Evolutionary conservation across 2,113 vertebrate genomes (phyloP), one percentile per base, ranked within the genome.

Genomic region (Eonycteris spelaea): DNA sequence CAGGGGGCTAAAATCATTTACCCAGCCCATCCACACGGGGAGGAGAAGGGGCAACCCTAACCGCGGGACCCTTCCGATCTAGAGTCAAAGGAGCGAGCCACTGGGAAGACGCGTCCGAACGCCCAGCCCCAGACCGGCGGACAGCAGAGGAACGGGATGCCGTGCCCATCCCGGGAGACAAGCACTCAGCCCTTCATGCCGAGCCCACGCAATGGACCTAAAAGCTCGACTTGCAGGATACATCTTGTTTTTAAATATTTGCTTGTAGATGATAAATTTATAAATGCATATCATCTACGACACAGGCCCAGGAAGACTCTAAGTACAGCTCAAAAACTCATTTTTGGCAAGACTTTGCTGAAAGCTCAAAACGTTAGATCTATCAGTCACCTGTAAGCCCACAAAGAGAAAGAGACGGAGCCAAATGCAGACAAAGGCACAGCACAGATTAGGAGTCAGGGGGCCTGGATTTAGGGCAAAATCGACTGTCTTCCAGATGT

Each of bases 201-300:
- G 7, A 80, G 35, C 35, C 70, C 73, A 90, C 45, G 77, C 5
- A 30, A 53, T 22, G 33, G 16, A 73, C 53, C 33, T 38, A 57
- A 85, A 61, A 93, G 35, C 73, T 65, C 26, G 5, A 87, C 40
- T 38, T 80, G 57, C 19, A 87, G 30, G 61, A 74, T 5, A 73
- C 33, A 82, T 8, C 45, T 35, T 73, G 73, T 91, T 91, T 93
- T 96, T 51, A 92, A 92, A 21, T 89, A 8, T 43, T 78, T 55
- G 16, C 48, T 95, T 93, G 84, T 65, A 86, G 63, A 73, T 40
- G 28, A 70, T 48, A 65, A 68, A 91, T 63, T 55, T 74, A 63
- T 73, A 94, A 93, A 61, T 68, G 38, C 5, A 1, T 55, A 70
- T 65, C 63, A 28, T 30, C 61, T 59, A 82, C 43, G 82, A 53